Percentiles rank a stretch among this genome's conserved stretches.
phyloP scores from a whole-genome alignment of 2,888 invertebrate genomes.

The Clivina fossor region DNA sequence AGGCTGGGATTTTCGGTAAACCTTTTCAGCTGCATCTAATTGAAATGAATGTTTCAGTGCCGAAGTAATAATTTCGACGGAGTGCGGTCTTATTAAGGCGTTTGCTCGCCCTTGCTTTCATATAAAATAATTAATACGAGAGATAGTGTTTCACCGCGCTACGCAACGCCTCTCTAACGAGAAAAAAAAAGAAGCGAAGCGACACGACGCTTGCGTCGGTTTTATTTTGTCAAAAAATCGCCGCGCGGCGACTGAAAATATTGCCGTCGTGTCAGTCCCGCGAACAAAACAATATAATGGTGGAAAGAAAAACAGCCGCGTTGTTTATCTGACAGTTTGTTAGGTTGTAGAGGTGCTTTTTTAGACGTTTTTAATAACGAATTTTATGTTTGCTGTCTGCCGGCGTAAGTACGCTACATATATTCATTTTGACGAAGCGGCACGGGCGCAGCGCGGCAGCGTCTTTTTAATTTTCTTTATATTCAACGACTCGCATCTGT shows the following conservation, averaged over 20 bases:
- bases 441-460: slow-evolving; percentile 2
- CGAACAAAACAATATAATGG: slow-evolving; percentile 10
- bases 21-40: slow-evolving; percentile 18
- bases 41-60: slow-evolving; percentile 18
- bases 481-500: too few relatives aligned
- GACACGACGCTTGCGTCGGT: too few relatives aligned
- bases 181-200: slow-evolving; percentile 38
- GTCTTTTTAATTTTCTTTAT: slow-evolving; percentile 21
- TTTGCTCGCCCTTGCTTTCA: slow-evolving; percentile 19
- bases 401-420: slow-evolving; percentile 19
- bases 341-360: background rate
- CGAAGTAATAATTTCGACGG: slow-evolving; percentile 16
- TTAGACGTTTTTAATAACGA: slow-evolving; percentile 29
- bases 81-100: slow-evolving; percentile 4
- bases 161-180: slow-evolving; percentile 35
- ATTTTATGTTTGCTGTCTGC: slow-evolving; percentile 25
- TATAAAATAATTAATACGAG: slow-evolving; percentile 29
- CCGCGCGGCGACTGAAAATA: slow-evolving; percentile 14
- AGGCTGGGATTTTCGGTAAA: too few relatives aligned
- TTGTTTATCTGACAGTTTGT: background rate
- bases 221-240: slow-evolving; percentile 19
- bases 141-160: background rate
- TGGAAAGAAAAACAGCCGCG: background rate
- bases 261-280: slow-evolving; percentile 14
- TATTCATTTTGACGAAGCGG: too few relatives aligned